Evolutionary conservation across 1,140 invertebrate genomes (phyloP), one percentile per base, ranked within the genome.

Genomic region (Habropoda laboriosa): DNA sequence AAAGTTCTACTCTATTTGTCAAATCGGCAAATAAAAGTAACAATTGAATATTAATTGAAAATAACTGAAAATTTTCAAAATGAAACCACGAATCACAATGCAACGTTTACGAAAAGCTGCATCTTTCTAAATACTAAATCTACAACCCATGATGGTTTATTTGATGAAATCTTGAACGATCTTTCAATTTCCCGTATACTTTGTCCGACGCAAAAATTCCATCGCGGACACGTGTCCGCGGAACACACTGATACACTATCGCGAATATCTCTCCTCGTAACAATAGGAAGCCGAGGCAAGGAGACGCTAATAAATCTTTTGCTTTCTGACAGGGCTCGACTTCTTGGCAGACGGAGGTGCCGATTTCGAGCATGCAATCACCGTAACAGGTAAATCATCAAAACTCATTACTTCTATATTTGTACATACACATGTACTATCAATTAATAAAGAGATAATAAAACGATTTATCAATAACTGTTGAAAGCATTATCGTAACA

Each of bases 301-400:
- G 21, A 61, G 3, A n/a, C 1, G 18, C 35, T 51, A 24, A 68
- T 68, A 51, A 49, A 68, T 35, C 58, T 60, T 79, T 60, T 21
- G 24, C 12, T 64, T 40, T 84, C 72, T 87, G 91, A 51, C 89
- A 96, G 95, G 95, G 91, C 93, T 96, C 92, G 95, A 96, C 91
- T 96, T 96, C 91, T 94, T 95, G 89, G 95, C 95, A 90, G 93
- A 92, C 87, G 94, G 95, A 93, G 95, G 95, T 87, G 95, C 95
- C 87, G 95, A 95, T 90, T 96, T 95, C 92, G 95, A 96, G 92
- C 94, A 94, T 89, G 95, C 95, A 66, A 94, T 96, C 85, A 95
- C 95, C 88, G 94, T 94, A 79, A 95, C 95, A 92, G 95, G 95
- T 95, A 92, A 93, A 91, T 89, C 42, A 12, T 6, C 3, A 16